Evolutionary conservation across 2,888 invertebrate genomes (phyloP), one percentile per base, ranked within the genome.

Genomic region (Salticus scenicus): DNA sequence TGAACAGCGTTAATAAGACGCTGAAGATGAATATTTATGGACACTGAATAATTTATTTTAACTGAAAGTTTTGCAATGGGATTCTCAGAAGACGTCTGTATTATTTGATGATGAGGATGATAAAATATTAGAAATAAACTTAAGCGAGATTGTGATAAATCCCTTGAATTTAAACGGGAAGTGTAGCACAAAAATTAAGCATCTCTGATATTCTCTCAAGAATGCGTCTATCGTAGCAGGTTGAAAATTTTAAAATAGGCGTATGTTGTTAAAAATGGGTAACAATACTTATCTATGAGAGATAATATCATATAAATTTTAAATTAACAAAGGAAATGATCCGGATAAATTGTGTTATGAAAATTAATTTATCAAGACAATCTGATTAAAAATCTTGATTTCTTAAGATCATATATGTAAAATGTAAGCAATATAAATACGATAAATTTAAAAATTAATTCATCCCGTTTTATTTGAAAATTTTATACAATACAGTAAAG

Each of bases 91-190:
- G 57, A 57, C 57, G 20, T 57, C 57, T 57, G 57, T 57, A 57
- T 57, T 24, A 57, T 57, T 57, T 57, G 57, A 57, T 57, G 57
- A 57, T 24, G 57, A 57, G 57, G 57, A 57, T 57, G 57, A 57
- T 57, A 57, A 57, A 57, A 57, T 57, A 57, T 57, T 24, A 57
- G 57, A 57, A 57, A 57, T 57, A 57, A 57, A 57, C 57, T 57
- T 57, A 57, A 57, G 57, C 1, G 57, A 5, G 57, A 57, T 57
- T 24, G 57, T 7, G 57, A 57, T 57, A 24, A 57, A 57, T 57
- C 57, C 24, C 57, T 24, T 24, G 17, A 57, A 57, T 24, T 57
- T 57, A 24, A 24, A 57, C 24, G 24, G 57, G 57, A 57, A 57
- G 5, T 20, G 57, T 57, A 7, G n/a, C n/a, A 47, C 2, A 24